phyloP scores from a whole-genome alignment of 1,140 invertebrate genomes.

The Andricus grossulariae region DNA sequence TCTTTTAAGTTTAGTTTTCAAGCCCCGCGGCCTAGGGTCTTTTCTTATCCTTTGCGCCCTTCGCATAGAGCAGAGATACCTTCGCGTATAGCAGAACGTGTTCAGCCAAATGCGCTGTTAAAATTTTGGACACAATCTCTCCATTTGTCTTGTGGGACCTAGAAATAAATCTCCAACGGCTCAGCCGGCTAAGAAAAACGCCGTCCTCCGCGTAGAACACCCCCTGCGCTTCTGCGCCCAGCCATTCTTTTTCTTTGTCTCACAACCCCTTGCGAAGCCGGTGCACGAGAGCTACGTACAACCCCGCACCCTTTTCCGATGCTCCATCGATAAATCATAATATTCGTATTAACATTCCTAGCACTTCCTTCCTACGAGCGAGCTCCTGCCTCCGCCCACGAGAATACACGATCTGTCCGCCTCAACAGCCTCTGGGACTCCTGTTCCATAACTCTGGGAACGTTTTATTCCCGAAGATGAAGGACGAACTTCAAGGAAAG shows the following conservation, averaged over 20 bases:
- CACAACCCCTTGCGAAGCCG: conserved; percentile 51
- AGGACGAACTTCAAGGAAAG: neutral
- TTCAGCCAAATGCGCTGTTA: conserved; percentile 76
- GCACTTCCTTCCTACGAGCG: conserved; percentile 66
- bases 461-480: neutral
- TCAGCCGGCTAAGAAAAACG: conserved; percentile 76
- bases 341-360: conserved; percentile 75
- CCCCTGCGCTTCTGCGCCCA: conserved; percentile 56
- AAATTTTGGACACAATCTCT: conserved; percentile 77
- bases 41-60: conserved; percentile 62
- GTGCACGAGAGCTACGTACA: conserved; percentile 40
- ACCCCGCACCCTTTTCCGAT: conserved; percentile 63
- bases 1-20: conserved; percentile 44
- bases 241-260: conserved; percentile 65
- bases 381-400: conserved; percentile 49
- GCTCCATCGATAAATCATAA: conserved; percentile 74
- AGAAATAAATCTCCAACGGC: conserved; percentile 76
- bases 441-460: conserved; percentile 5
- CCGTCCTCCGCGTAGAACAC: conserved; percentile 62
- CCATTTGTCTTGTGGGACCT: conserved; percentile 75
- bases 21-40: conserved; percentile 44
- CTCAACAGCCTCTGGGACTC: conserved; percentile 25
- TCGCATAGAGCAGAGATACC: conserved; percentile 56
- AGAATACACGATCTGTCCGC: conserved; percentile 62
- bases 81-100: conserved; percentile 65